Percentiles rank a stretch among this genome's conserved stretches.
Evolutionary conservation across 1,140 invertebrate species (phyloP).

Genomic region (Eriosoma lanigerum): DNA sequence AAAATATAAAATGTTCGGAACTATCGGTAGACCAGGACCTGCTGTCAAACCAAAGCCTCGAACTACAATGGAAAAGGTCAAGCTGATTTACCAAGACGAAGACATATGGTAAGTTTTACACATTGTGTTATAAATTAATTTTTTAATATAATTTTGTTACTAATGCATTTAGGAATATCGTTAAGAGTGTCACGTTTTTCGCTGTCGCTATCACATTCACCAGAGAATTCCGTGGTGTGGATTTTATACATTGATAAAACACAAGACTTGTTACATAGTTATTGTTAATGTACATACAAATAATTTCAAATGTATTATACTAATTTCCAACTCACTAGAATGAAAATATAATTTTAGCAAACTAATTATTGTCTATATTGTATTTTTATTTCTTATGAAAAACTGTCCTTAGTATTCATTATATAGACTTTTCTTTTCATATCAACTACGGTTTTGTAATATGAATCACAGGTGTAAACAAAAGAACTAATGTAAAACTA

Average conservation of each 20-base stretch:
- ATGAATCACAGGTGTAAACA: no score
- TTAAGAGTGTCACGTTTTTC: slow-evolving; percentile 30
- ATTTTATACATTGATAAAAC: slow-evolving; percentile 9
- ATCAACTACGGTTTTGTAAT: no score
- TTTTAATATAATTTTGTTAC: neutral
- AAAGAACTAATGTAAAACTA: slow-evolving; percentile 29
- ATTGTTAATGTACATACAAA: neutral
- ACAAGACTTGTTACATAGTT: neutral
- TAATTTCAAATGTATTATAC: neutral
- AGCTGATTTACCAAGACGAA: slow-evolving; percentile 26
- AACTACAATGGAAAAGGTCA: neutral
- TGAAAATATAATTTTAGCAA: no score
- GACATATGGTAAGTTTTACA: slow-evolving; percentile 16
- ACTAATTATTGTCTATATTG: no score
- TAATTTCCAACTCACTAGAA: no score
- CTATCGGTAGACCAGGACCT: slow-evolving; percentile 10
- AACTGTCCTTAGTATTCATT: no score
- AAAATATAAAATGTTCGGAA: neutral
- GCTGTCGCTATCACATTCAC: slow-evolving; percentile 15
- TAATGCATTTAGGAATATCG: neutral
- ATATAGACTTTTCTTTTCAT: no score
- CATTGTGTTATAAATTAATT: neutral
- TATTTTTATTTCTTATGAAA: no score
- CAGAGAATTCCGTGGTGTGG: slow-evolving; percentile 5
- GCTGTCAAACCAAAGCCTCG: slow-evolving; percentile 40